A percentile compares a stretch with the other conserved stretches of the same genome.
phyloP scores from a whole-genome alignment of 2,797 vertebrate species.

The Onychomys leucogaster region DNA sequence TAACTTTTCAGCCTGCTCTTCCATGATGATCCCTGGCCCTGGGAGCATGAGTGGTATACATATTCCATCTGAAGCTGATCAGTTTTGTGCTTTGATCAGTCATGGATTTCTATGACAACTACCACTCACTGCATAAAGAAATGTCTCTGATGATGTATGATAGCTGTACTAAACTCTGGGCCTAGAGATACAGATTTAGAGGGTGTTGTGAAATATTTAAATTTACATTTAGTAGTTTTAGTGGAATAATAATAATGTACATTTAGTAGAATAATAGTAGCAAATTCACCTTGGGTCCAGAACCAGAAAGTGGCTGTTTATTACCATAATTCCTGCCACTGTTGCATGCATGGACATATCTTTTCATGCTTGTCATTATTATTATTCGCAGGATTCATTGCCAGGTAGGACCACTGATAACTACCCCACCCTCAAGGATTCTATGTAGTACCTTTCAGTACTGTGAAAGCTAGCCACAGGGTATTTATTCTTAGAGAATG shows the following conservation, averaged over 20 bases:
- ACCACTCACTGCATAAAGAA: not conserved
- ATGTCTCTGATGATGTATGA: not conserved
- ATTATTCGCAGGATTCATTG: no score
- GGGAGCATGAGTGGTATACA: no score
- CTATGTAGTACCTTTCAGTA: not conserved
- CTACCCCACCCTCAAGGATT: fast-evolving
- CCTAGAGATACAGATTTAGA: not conserved
- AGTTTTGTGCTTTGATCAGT: not conserved
- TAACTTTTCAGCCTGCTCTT: not conserved
- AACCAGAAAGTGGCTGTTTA: not conserved
- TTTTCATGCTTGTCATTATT: not conserved
- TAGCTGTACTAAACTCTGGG: no score
- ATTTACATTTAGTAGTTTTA: no score
- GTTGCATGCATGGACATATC: not conserved
- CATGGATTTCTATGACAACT: not conserved
- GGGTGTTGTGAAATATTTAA: no score
- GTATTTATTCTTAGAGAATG: not conserved
- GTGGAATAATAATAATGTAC: not conserved
- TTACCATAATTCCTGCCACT: no score
- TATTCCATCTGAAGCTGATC: not conserved
- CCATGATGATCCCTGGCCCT: not conserved
- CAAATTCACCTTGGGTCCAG: not conserved
- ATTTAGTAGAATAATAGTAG: not conserved
- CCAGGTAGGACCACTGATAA: not conserved
- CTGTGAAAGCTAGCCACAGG: not conserved